Base-by-base conservation (phyloP, 1,140 invertebrate genomes). In the Phymorhynchus buccinoides region DNA sequence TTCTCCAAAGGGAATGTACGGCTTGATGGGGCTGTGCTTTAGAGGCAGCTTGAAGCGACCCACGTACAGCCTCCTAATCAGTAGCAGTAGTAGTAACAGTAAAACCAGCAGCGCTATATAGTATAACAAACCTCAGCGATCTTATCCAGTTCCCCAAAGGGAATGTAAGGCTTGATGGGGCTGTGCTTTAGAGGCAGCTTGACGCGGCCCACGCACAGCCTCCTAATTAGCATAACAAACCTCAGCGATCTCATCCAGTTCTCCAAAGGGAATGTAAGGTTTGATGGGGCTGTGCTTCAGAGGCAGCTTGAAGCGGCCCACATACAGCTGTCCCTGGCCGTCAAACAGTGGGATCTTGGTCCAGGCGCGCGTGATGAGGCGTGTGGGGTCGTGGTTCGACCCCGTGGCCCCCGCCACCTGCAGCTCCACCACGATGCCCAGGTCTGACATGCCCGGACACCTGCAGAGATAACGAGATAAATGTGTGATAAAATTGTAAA, bases 321-420 rank as follows among this genome's bases (percentile, higher is more conserved):
- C 90, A 68, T 91, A 87, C 30, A 93, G 83, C 7, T 89, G 84
- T 62, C 87, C 88, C 52, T 89, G 88, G 32, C 89, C 88, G 82
- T 93, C 91, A 87, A 93, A 93, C 41, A 93, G 73, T 18, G 91
- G 90, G 18, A 93, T 86, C 86, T 93, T 93, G 14, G 89, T 89
- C 93, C 93, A 93, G 18, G 91, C 93, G 22, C 89, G 84, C 1
- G 92, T 91, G 73, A 91, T 91, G 1, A 93, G 86, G 42, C 90
- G 89, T 39, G 90, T 88, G 81, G 87, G 80, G 84, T 91, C 90
- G 82, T 91, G 88, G 22, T 91, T 88, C n/a, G 91, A 89, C 9
- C 88, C 90, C 12, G 91, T 88, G 18, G 89, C 90, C 42, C 90
- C 88, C 56, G 90, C 88, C 18, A 88, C 86, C 87, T 93, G 93